Percentiles rank a stretch among this genome's conserved stretches.
phyloP scores from a whole-genome alignment of 2,888 invertebrate genomes.

The Cybosia mesomella region DNA sequence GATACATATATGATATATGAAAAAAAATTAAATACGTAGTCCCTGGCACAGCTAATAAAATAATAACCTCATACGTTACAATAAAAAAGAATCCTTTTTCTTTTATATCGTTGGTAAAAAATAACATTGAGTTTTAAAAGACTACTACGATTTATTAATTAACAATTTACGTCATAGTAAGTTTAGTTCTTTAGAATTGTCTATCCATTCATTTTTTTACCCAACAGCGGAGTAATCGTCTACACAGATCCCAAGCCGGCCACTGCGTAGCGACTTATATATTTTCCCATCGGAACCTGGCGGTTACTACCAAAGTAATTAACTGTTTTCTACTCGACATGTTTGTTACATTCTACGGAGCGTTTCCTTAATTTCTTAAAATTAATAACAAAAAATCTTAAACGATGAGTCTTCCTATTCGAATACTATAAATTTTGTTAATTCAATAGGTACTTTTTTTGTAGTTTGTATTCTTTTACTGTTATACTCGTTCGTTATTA shows the following conservation, averaged over 20 bases:
- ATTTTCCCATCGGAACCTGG: conserved; percentile 50
- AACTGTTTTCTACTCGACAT: conserved; percentile 36
- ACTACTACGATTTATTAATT: conserved; percentile 30
- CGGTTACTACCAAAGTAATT: conserved; percentile 40
- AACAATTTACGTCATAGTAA: conserved; percentile 17
- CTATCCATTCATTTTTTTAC: conserved; percentile 11
- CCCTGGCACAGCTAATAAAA: no score
- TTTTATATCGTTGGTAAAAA: neutral
- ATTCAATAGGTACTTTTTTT: conserved; percentile 20
- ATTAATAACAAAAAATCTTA: conserved; percentile 36
- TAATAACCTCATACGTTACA: no score
- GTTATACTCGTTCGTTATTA: conserved; percentile 9
- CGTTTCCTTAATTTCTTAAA: conserved; percentile 37
- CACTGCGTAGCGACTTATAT: conserved; percentile 37
- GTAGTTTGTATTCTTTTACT: conserved; percentile 19
- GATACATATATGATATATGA: no score
- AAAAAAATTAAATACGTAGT: no score
- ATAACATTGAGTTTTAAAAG: neutral
- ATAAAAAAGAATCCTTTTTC: no score
- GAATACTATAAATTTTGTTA: conserved; percentile 33
- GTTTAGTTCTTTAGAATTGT: conserved; percentile 26
- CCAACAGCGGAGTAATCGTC: conserved; percentile 8
- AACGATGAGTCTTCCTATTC: conserved; percentile 30
- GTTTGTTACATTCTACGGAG: conserved; percentile 32
- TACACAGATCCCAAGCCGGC: conserved; percentile 34